Conservation (phyloP, 2,113 vertebrate species). For the Mirounga angustirostris region DNA sequence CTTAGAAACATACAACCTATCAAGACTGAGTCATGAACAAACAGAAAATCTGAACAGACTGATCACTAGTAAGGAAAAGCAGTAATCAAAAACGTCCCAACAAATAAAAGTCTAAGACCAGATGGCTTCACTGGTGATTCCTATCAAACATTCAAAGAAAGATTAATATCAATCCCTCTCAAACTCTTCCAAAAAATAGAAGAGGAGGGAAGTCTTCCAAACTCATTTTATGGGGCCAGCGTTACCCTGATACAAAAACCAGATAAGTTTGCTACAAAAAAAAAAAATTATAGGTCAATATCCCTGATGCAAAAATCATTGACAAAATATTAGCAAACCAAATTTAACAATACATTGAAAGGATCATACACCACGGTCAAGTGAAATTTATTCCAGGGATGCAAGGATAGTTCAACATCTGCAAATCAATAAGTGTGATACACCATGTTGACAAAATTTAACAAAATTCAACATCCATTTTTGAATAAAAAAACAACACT, state of each 20-base stretch:
- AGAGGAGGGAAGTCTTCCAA: background rate
- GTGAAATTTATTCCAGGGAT: background rate
- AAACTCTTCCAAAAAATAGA: background rate
- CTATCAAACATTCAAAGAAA: background rate
- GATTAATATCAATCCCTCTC: background rate
- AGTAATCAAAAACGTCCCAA: background rate
- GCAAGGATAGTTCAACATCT: background rate
- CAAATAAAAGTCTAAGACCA: background rate
- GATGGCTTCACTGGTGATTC: background rate
- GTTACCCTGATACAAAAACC: background rate
- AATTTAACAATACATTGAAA: slow-evolving; percentile 1
- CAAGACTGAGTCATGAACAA: background rate
- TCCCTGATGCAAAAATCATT: background rate
- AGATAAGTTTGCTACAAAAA: background rate
- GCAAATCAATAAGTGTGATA: background rate
- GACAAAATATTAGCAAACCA: slow-evolving; percentile 10
- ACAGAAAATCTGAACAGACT: background rate
- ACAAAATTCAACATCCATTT: background rate
- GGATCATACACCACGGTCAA: background rate
- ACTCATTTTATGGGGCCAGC: background rate
- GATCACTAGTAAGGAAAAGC: background rate
- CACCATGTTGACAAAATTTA: background rate
- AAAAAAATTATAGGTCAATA: background rate
- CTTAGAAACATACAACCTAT: background rate
- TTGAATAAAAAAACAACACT: background rate